These are phyloP conservation scores for Pseudomyrmex gracilis DNA, from an alignment of 1,140 invertebrate species.

Conservation along the genomic window DNA sequence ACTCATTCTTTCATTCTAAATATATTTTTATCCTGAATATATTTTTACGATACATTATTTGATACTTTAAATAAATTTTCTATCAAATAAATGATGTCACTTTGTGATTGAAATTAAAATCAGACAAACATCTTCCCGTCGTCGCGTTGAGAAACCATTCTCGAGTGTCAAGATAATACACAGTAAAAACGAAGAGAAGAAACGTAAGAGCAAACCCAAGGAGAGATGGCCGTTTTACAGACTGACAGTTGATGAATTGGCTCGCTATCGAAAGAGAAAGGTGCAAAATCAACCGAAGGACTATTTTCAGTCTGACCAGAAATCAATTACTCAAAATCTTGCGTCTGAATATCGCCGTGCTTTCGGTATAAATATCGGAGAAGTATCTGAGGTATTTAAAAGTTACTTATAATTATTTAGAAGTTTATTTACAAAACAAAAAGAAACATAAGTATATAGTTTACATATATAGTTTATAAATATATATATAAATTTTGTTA, in stretches of 20 bases:
- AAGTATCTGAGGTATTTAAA: constrained; percentile 71
- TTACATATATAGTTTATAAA: background rate
- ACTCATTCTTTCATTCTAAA: background rate
- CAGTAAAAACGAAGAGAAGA: constrained; percentile 68
- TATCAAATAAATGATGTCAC: background rate
- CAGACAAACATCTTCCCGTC: constrained; percentile 75
- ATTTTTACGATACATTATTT: no score
- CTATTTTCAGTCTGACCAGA: constrained; percentile 71
- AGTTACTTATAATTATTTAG: background rate
- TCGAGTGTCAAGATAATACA: constrained; percentile 83
- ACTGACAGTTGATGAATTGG: constrained; percentile 86
- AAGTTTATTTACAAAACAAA: no score
- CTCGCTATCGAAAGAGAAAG: constrained; percentile 84
- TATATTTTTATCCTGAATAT: no score
- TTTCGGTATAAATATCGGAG: constrained; percentile 76
- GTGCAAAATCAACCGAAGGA: constrained; percentile 79
- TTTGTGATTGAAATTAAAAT: constrained; percentile 5
- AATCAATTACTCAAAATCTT: constrained; percentile 63
- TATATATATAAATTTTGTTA: no score
- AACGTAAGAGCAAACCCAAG: constrained; percentile 69
- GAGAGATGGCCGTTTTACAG: constrained; percentile 84
- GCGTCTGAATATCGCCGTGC: constrained; percentile 81
- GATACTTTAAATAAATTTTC: background rate
- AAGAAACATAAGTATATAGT: background rate
- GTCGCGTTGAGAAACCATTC: constrained; percentile 75